phyloP scores from a whole-genome alignment of 1,140 invertebrate genomes.

The Drosophila repleta region DNA sequence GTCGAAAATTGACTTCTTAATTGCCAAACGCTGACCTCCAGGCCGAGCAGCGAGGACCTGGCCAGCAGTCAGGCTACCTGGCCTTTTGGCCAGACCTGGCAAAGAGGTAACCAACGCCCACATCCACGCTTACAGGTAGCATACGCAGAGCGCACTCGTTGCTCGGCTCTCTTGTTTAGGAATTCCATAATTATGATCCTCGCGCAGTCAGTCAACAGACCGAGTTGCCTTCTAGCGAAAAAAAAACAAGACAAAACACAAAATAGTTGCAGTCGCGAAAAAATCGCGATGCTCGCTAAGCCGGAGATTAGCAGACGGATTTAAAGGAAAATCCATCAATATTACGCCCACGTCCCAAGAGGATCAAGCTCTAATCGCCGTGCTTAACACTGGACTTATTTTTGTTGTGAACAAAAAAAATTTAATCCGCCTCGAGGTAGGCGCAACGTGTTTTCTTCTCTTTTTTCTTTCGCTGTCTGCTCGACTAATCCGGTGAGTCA shows the following conservation, averaged over 20 bases:
- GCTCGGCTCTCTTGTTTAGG: slow-evolving; percentile 62
- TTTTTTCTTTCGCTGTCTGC: slow-evolving; percentile 5
- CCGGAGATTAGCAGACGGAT: slow-evolving; percentile 75
- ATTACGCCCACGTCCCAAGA: slow-evolving; percentile 70
- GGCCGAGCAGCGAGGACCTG: slow-evolving; percentile 12
- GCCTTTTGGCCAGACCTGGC: slow-evolving; percentile 21
- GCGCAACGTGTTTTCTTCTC: slow-evolving; percentile 34
- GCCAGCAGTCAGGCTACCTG: neutral
- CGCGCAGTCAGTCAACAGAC: slow-evolving; percentile 21
- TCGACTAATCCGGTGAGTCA: slow-evolving; percentile 51
- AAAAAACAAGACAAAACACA: slow-evolving; percentile 38
- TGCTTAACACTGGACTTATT: slow-evolving; percentile 71
- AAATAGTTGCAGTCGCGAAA: slow-evolving; percentile 61
- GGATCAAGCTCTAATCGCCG: slow-evolving; percentile 77
- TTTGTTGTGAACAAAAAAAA: slow-evolving; percentile 64
- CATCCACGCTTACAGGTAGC: slow-evolving; percentile 68
- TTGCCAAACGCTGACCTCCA: slow-evolving; percentile 55
- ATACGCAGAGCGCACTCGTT: neutral
- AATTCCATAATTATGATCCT: slow-evolving; percentile 82
- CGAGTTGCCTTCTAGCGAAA: slow-evolving; percentile 67
- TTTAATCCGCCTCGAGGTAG: slow-evolving; percentile 73
- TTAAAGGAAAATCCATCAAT: slow-evolving; percentile 81
- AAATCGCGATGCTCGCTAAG: slow-evolving; percentile 74
- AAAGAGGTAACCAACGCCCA: slow-evolving; percentile 62
- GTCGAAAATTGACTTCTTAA: slow-evolving; percentile 79